Conservation (phyloP, 92 coral and sea anemone species). For the Desmophyllum pertusum region DNA sequence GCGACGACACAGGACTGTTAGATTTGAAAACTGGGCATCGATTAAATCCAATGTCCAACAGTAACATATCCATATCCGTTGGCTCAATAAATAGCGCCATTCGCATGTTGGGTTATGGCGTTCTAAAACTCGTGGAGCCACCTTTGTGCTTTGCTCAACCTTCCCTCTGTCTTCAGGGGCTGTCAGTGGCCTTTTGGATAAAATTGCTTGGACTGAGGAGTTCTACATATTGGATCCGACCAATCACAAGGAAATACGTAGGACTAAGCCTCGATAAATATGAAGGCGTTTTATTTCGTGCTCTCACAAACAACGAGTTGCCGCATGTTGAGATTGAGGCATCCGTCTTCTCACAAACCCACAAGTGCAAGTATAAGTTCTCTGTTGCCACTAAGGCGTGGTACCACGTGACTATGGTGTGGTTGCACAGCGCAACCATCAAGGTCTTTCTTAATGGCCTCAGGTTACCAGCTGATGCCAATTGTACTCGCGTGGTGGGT, state of each 20-base stretch:
- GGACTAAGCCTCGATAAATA: too few species aligned
- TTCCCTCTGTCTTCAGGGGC: neutral
- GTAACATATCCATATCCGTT: neutral
- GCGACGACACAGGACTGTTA: neutral
- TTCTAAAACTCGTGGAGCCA: neutral
- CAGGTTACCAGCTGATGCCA: neutral
- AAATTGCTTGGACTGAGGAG: neutral
- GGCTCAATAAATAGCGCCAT: constrained; percentile 6
- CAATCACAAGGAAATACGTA: too few species aligned
- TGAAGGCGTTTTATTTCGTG: neutral
- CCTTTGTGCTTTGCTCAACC: constrained; percentile 3
- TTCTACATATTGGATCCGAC: too few species aligned
- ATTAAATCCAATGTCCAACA: neutral
- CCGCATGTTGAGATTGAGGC: neutral
- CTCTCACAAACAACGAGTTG: neutral
- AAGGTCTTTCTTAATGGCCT: neutral
- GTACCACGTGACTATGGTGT: constrained; percentile 1
- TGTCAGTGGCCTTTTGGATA: constrained; percentile 2
- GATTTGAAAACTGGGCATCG: constrained; percentile 9
- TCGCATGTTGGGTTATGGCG: neutral
- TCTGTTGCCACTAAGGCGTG: neutral
- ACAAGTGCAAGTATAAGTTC: neutral
- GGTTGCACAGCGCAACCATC: neutral
- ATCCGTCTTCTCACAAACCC: neutral
- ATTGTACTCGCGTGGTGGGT: neutral